Evolutionary conservation across 1,140 invertebrate species (phyloP).

Genomic region (Antheraea pernyi): DNA sequence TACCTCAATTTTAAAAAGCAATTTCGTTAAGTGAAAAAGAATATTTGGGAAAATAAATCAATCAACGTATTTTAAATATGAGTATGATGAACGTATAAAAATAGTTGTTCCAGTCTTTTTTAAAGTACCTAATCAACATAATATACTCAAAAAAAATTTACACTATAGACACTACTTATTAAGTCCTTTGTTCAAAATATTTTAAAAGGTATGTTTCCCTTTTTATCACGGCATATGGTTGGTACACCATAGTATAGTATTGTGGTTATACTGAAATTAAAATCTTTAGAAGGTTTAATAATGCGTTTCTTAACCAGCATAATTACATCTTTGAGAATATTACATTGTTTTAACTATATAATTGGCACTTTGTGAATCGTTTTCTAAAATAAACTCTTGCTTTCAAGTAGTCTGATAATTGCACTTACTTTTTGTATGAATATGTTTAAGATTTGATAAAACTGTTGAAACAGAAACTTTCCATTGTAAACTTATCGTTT

Average conservation of each 20-base stretch:
- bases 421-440: constrained; percentile 16
- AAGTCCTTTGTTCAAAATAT: not conserved
- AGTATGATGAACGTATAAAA: too few relatives aligned
- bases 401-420: not conserved
- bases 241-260: not conserved
- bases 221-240: not conserved
- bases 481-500: too few relatives aligned
- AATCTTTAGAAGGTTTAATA: not conserved
- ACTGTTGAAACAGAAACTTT: too few relatives aligned
- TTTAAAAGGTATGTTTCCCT: not conserved
- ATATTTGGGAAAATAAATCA: too few relatives aligned
- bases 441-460: not conserved
- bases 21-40: too few relatives aligned
- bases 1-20: not conserved
- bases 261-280: too few relatives aligned
- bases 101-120: too few relatives aligned
- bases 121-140: too few relatives aligned
- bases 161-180: too few relatives aligned
- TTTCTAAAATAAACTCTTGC: not conserved
- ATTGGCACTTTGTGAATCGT: not conserved
- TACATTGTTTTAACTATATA: too few relatives aligned
- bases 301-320: not conserved
- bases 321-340: not conserved
- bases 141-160: too few relatives aligned
- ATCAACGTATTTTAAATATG: too few relatives aligned